Conservation (phyloP, 2,797 vertebrate species). For the Ctenosaura bakeri region DNA sequence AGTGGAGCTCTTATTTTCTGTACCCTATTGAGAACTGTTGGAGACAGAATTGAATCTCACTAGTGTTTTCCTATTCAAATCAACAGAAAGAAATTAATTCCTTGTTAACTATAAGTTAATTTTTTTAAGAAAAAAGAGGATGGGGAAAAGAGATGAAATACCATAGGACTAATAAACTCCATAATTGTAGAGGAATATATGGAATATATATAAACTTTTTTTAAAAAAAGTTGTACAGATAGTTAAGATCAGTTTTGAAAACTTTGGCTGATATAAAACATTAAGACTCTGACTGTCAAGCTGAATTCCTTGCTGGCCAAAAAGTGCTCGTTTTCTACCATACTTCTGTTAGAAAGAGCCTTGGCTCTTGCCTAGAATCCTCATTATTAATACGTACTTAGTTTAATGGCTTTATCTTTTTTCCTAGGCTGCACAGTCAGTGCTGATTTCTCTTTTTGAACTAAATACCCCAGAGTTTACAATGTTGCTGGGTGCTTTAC, state of each 20-base stretch:
- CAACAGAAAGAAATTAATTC: too few species aligned
- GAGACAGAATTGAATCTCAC: too few species aligned
- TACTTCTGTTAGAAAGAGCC: not conserved
- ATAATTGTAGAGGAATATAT: not conserved
- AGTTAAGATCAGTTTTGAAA: not conserved
- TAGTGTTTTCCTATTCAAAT: too few species aligned
- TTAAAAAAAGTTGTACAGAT: not conserved
- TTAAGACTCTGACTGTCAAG: not conserved
- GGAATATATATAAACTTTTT: not conserved
- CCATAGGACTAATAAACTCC: not conserved
- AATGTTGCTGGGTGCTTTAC: conserved; percentile 94
- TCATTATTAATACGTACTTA: not conserved
- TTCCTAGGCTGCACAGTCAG: conserved; percentile 91
- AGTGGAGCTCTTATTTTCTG: too few species aligned
- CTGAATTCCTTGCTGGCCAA: conserved; percentile 15
- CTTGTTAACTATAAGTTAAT: not conserved
- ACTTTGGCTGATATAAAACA: not conserved
- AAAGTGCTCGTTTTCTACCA: not conserved
- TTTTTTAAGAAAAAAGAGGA: not conserved
- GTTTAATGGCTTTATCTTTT: conserved; percentile 47
- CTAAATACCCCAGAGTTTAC: conserved; percentile 98
- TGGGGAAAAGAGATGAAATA: not conserved
- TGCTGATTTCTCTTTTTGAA: conserved; percentile 95
- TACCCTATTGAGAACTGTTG: too few species aligned
- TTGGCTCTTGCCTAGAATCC: not conserved